Evolutionary conservation across 2,888 invertebrate species (phyloP), one percentile per base, ranked within the genome.

Genomic region (Imbricaverruca yamaguchii): DNA sequence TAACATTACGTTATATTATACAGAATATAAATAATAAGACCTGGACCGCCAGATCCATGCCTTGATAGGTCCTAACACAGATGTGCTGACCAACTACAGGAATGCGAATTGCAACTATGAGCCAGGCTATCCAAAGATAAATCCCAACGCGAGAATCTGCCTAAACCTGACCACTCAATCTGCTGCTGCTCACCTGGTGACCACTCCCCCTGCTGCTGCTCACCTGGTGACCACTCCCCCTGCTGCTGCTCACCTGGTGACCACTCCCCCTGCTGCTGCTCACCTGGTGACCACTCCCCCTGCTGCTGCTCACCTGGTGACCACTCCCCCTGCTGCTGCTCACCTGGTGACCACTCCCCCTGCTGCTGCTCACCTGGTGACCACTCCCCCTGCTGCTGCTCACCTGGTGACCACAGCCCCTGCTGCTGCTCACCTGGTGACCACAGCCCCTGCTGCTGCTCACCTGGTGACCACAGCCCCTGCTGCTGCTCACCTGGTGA

Each of bases 361-460:
- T 18, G 89, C 89, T n/a, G n/a, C n/a, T n/a, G n/a, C n/a, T 15
- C 74, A 89, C 87, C 87, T 87, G 77, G 88, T 85, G 23, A 89
- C 87, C 80, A 89, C 87, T 83, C 89, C 88, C 12, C 87, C 88
- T 18, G 89, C 89, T n/a, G n/a, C n/a, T n/a, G n/a, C n/a, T 15
- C 74, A 89, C 87, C 87, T 87, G 77, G 88, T 85, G 23, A 89
- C 87, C 80, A 89, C 87, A 83, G 89, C 88, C 12, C 87, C 88
- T 18, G 89, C 89, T n/a, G n/a, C n/a, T n/a, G n/a, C n/a, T 15
- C 74, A 89, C 87, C 87, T 87, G 77, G 88, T 85, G 23, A 89
- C 87, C 80, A 89, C 87, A 83, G 89, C 88, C 12, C 87, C 88
- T 18, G 89, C 89, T n/a, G n/a, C n/a, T n/a, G n/a, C n/a, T 15